Conservation (phyloP, 2,888 invertebrate species). For the Campopleginae sp. region DNA sequence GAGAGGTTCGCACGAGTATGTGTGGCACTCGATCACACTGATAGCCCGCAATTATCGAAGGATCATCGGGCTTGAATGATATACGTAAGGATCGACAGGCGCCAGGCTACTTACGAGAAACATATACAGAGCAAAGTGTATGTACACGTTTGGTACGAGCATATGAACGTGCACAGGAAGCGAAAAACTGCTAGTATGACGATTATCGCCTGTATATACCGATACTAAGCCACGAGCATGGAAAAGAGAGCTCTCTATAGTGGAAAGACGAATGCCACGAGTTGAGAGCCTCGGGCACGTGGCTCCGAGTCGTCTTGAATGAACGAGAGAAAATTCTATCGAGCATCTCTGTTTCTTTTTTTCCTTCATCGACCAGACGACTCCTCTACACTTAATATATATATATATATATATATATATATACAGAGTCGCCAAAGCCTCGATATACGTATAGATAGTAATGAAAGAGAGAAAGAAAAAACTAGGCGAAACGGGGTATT, state of each 20-base stretch:
- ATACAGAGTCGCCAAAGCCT: background rate
- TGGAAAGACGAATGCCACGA: conserved; percentile 64
- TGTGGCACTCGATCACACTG: conserved; percentile 34
- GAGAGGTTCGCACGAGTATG: background rate
- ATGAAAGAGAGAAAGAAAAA: conserved; percentile 1
- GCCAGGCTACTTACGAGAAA: conserved; percentile 53
- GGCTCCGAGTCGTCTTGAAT: conserved; percentile 81
- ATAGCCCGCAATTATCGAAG: conserved; percentile 62
- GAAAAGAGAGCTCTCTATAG: conserved; percentile 35
- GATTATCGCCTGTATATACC: conserved; percentile 6
- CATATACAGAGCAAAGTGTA: background rate
- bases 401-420: background rate
- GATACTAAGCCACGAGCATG: background rate
- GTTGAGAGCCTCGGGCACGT: conserved; percentile 82
- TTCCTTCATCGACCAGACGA: conserved; percentile 1
- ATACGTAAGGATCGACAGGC: conserved; percentile 54
- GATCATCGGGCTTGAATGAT: conserved; percentile 55
- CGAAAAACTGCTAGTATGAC: conserved; percentile 17
- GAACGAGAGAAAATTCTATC: conserved; percentile 71
- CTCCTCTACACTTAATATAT: background rate
- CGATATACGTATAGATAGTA: background rate
- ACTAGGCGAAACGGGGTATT: conserved; percentile 71
- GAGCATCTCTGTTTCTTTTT: conserved; percentile 40
- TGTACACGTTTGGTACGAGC: background rate
- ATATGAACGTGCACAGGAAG: conserved; percentile 5